Evolutionary conservation across 2,113 vertebrate genomes (phyloP).

Genomic region (Lepisosteus oculatus): DNA sequence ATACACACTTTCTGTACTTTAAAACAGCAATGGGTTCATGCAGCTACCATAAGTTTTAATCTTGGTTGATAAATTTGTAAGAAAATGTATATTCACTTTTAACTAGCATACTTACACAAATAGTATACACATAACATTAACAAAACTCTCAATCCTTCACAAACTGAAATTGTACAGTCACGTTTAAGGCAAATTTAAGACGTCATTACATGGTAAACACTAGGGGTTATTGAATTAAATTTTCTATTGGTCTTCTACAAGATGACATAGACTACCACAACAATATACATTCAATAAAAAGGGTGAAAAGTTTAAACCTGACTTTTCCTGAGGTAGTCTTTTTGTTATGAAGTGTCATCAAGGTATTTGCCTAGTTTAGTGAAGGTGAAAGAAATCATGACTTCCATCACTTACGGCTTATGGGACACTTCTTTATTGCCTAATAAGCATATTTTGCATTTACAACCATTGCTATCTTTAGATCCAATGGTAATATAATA

Average conservation of each 20-base stretch:
- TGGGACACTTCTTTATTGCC: not conserved
- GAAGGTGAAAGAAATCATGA: not conserved
- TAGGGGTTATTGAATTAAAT: not conserved
- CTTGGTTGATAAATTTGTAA: slow-evolving; percentile 10
- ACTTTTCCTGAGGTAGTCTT: slow-evolving; percentile 58
- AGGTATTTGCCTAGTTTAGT: not conserved
- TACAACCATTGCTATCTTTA: not conserved
- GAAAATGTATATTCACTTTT: slow-evolving; percentile 13
- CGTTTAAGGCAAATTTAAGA: slow-evolving; percentile 42
- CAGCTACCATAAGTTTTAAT: slow-evolving; percentile 35
- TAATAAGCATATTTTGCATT: not conserved
- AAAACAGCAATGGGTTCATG: slow-evolving; percentile 28
- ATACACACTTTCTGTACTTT: slow-evolving; percentile 7
- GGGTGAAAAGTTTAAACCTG: not conserved
- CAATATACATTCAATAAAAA: slow-evolving; percentile 20
- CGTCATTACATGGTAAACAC: not conserved
- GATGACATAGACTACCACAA: slow-evolving; percentile 13
- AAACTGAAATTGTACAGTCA: slow-evolving; percentile 13
- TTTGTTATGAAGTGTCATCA: not conserved
- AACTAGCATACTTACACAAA: slow-evolving; percentile 9
- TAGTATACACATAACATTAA: slow-evolving; percentile 14
- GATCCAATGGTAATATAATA: not conserved
- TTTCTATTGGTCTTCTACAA: slow-evolving; percentile 16
- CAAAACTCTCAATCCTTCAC: not conserved
- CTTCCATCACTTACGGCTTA: not conserved